Conservation (phyloP, 2,797 vertebrate genomes). For the Tolypeutes matacus region DNA sequence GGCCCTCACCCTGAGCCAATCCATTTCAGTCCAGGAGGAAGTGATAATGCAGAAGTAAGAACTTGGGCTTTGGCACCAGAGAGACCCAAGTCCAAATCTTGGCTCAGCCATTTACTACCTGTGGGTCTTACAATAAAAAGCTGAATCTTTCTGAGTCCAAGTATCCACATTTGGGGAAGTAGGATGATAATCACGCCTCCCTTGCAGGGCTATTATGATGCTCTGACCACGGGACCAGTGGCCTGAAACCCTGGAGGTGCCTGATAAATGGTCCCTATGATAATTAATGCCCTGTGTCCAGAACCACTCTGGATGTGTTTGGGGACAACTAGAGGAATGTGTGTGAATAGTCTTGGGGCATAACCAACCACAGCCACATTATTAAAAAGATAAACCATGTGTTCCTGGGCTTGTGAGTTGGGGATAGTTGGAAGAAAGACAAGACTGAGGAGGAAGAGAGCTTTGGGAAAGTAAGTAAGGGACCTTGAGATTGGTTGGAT, state of each 20-base stretch:
- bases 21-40: constrained; percentile 42
- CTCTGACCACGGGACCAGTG: not conserved
- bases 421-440: not conserved
- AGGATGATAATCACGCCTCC: not conserved
- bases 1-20: not conserved
- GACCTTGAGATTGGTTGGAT: not conserved
- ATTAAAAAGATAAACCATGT: constrained; percentile 33
- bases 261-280: not conserved
- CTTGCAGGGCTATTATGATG: not conserved
- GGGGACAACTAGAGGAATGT: not conserved
- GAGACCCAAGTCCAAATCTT: constrained; percentile 1
- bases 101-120: constrained; percentile 4
- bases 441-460: not conserved
- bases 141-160: not conserved
- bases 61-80: constrained; percentile 27
- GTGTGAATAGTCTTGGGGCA: not conserved
- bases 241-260: not conserved
- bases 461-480: not conserved
- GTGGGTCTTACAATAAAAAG: constrained; percentile 49
- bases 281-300: not conserved
- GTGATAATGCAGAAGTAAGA: not conserved
- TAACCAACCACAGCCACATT: not conserved
- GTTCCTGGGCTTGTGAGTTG: not conserved
- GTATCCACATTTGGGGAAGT: not conserved
- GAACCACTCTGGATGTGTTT: not conserved